These are phyloP conservation scores for Cyprinella venusta DNA, from an alignment of 2,797 vertebrate species.

Conservation along the genomic window DNA sequence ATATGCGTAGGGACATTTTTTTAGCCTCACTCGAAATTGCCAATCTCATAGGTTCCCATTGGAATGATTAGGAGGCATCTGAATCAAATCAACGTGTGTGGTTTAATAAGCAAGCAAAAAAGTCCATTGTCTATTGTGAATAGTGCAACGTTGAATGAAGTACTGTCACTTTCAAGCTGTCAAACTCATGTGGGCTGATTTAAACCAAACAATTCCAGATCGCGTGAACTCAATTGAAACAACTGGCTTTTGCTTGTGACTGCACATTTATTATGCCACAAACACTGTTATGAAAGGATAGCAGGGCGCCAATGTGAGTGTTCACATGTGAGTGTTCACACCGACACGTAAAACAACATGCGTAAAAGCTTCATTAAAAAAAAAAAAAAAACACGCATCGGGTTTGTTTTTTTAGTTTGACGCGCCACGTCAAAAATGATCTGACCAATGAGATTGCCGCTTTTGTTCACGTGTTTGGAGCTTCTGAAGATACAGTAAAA, in stretches of 20 bases:
- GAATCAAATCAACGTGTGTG: neutral
- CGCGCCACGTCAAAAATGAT: no score
- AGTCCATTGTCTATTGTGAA: neutral
- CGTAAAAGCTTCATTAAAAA: no score
- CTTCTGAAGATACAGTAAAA: no score
- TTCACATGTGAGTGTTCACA: no score
- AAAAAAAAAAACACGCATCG: no score
- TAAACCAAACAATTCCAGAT: neutral
- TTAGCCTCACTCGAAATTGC: neutral
- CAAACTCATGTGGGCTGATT: neutral
- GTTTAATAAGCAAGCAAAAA: neutral
- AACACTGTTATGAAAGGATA: neutral
- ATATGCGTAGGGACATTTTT: neutral
- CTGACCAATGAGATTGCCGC: no score
- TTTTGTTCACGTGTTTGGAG: no score
- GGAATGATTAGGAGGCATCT: neutral
- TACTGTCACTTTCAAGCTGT: neutral
- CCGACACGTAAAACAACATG: no score
- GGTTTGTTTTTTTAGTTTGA: no score
- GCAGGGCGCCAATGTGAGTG: neutral
- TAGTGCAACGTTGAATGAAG: neutral
- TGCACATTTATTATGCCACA: neutral
- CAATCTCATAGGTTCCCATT: neutral
- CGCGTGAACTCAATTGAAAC: neutral
- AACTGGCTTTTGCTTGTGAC: neutral